A percentile compares a stretch with the other conserved stretches of the same genome.
Evolutionary conservation across 2,888 invertebrate genomes (phyloP).

Genomic region (Pantelozetes paolii): DNA sequence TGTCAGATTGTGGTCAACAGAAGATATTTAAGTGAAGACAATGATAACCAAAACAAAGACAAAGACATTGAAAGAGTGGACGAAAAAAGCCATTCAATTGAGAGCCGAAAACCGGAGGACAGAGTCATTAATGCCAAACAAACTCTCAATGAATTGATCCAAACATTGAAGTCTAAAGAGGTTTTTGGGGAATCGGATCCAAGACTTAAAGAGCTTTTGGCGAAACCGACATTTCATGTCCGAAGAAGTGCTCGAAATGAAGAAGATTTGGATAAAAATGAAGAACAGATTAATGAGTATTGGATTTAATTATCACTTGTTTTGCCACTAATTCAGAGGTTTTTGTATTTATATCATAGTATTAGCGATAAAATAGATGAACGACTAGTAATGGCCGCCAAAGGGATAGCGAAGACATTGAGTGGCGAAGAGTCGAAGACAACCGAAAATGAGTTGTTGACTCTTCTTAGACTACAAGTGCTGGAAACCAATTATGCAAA

Average conservation of each 20-base stretch:
- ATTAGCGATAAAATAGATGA: slow-evolving; percentile 21
- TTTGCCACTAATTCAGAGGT: neutral
- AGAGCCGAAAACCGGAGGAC: neutral
- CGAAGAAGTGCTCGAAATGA: slow-evolving; percentile 29
- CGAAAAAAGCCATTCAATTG: neutral
- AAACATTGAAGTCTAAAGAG: neutral
- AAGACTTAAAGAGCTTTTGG: slow-evolving; percentile 8
- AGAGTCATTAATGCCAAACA: neutral
- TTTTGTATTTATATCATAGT: slow-evolving; percentile 9
- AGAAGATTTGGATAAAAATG: neutral
- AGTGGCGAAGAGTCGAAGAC: slow-evolving; percentile 25
- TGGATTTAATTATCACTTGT: slow-evolving; percentile 11
- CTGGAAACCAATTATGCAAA: slow-evolving; percentile 30
- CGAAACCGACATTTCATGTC: slow-evolving; percentile 30
- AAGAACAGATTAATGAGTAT: slow-evolving; percentile 4
- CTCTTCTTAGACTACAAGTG: slow-evolving; percentile 6
- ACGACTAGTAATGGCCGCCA: slow-evolving; percentile 32
- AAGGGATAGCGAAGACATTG: slow-evolving; percentile 32
- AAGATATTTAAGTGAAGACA: slow-evolving; percentile 20
- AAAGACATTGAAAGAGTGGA: neutral
- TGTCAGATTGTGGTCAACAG: neutral
- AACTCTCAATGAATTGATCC: neutral
- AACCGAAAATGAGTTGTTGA: slow-evolving; percentile 37
- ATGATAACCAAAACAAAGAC: slow-evolving; percentile 1
- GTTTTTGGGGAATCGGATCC: neutral